phyloP scores from a whole-genome alignment of 1,140 invertebrate genomes.

The Atta texana region DNA sequence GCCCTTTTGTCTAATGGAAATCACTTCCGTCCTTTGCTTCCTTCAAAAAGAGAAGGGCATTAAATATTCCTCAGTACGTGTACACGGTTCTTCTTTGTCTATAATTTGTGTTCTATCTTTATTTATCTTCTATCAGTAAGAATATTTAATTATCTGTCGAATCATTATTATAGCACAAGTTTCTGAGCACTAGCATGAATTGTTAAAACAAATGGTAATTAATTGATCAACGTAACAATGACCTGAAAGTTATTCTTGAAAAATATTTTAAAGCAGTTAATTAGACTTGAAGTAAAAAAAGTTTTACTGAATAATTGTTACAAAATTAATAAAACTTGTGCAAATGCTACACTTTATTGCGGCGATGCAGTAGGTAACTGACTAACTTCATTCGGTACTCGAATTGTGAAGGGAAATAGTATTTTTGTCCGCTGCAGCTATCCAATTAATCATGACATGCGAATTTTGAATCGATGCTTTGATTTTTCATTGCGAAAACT shows the following conservation, averaged over 20 bases:
- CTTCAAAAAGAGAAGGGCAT: constrained; percentile 33
- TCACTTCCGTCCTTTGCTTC: constrained; percentile 51
- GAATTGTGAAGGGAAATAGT: constrained; percentile 29
- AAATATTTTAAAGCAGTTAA: constrained; percentile 2
- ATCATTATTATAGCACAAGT: background rate
- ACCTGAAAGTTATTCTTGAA: background rate
- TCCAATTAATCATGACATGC: constrained; percentile 49
- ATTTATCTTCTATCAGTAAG: constrained; percentile 7
- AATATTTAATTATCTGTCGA: constrained; percentile 9
- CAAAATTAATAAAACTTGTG: constrained; percentile 7
- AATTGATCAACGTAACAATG: constrained; percentile 23
- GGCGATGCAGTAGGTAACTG: constrained; percentile 6
- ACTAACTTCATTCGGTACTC: constrained; percentile 30
- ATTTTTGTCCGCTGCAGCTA: constrained; percentile 37
- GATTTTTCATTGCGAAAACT: constrained; percentile 42
- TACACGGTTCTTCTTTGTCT: constrained; percentile 1
- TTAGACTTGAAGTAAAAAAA: constrained; percentile 1
- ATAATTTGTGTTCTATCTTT: constrained; percentile 7
- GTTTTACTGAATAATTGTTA: constrained; percentile 4
- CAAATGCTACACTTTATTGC: constrained; percentile 13
- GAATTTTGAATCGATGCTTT: constrained; percentile 58
- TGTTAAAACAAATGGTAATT: background rate
- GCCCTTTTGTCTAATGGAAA: constrained; percentile 58
- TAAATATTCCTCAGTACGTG: constrained; percentile 42
- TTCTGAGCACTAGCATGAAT: background rate